Evolutionary conservation across 2,113 vertebrate genomes (phyloP).

Genomic region (Pteropus alecto): DNA sequence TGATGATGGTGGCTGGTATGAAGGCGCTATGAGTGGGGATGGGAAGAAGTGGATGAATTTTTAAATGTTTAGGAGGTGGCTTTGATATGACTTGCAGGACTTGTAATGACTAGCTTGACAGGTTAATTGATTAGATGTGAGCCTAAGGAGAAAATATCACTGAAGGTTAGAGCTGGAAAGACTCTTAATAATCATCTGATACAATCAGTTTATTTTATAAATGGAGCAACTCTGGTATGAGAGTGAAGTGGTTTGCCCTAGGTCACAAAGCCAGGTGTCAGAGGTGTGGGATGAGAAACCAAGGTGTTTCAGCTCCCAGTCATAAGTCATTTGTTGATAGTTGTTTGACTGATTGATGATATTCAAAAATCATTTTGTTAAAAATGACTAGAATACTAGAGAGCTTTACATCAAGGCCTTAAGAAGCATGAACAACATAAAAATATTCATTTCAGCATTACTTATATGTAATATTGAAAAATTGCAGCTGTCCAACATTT

Average conservation of each 20-base stretch:
- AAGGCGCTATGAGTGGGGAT: neutral
- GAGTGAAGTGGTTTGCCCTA: neutral
- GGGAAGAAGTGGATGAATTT: neutral
- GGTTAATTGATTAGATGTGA: slow-evolving; percentile 17
- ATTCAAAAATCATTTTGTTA: slow-evolving; percentile 18
- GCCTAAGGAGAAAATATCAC: neutral
- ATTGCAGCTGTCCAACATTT: neutral
- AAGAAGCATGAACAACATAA: neutral
- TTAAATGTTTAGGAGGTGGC: neutral
- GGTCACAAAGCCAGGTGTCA: neutral
- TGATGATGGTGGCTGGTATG: neutral
- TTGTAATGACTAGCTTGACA: neutral
- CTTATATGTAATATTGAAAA: neutral
- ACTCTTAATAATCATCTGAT: neutral
- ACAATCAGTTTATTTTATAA: neutral
- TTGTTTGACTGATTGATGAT: neutral
- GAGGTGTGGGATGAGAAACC: neutral
- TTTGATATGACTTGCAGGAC: slow-evolving; percentile 8
- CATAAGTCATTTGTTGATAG: neutral
- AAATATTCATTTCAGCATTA: neutral
- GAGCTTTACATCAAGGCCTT: neutral
- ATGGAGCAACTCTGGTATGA: neutral
- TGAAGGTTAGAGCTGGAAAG: neutral
- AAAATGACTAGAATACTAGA: neutral
- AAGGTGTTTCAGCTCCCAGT: neutral